Evolutionary conservation across 2,113 vertebrate species (phyloP).

Genomic region (Saguinus midas): DNA sequence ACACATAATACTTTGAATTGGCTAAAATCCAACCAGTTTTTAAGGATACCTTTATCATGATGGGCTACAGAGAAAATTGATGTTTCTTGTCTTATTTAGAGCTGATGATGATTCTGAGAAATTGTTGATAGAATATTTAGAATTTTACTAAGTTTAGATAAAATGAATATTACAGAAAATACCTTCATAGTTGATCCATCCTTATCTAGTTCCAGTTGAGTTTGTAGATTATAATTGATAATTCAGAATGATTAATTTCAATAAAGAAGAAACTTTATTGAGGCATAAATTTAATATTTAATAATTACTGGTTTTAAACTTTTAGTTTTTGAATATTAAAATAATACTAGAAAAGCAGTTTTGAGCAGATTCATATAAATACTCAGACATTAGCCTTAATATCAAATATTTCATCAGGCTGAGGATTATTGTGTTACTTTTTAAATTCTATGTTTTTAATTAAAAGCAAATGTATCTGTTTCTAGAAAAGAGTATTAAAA

Average conservation of each 20-base stretch:
- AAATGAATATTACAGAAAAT: neutral
- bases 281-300: neutral
- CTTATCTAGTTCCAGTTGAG: neutral
- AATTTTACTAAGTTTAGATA: neutral
- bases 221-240: neutral
- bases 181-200: neutral
- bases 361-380: constrained; percentile 13
- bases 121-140: neutral
- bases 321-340: constrained; percentile 9
- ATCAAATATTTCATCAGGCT: constrained; percentile 18
- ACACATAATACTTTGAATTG: neutral
- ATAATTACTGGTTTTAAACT: constrained; percentile 36
- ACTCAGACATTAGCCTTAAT: neutral
- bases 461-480: neutral
- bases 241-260: constrained; percentile 36
- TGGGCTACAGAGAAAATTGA: neutral
- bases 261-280: neutral
- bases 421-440: neutral
- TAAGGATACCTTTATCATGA: neutral
- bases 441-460: neutral
- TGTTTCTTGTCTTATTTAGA: neutral
- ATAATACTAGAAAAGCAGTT: neutral
- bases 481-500: neutral
- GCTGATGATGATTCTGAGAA: neutral
- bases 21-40: neutral